Conservation (phyloP, 1,140 invertebrate genomes). For the Drosophila takahashii region DNA sequence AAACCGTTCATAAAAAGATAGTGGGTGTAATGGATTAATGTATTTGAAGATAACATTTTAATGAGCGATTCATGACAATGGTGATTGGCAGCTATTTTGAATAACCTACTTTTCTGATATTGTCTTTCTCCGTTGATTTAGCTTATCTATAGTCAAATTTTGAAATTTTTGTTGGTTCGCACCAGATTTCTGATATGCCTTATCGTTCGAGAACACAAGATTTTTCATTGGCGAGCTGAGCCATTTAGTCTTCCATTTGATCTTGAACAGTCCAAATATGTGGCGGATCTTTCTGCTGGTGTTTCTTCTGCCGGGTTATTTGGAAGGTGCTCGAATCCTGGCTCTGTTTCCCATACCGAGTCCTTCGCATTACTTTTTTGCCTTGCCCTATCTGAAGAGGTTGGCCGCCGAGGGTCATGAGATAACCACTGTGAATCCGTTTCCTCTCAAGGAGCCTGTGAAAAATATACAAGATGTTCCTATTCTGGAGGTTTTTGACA, state of each 20-base stretch:
- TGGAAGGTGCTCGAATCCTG: slow-evolving; percentile 22
- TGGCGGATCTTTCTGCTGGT: background rate
- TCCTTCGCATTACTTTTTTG: slow-evolving; percentile 37
- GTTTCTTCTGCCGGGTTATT: background rate
- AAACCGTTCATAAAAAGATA: no score
- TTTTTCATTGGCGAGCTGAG: background rate
- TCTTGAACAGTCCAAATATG: background rate
- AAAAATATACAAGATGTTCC: slow-evolving; percentile 18
- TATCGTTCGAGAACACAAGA: background rate
- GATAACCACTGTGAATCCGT: slow-evolving; percentile 22
- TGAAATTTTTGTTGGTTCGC: background rate
- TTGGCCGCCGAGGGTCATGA: slow-evolving; percentile 24
- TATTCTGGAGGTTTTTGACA: slow-evolving; percentile 12
- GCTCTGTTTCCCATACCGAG: slow-evolving; percentile 33
- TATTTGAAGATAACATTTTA: background rate
- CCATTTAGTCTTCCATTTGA: background rate
- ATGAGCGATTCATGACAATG: no score
- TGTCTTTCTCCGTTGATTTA: background rate
- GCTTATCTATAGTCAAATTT: slow-evolving; percentile 3
- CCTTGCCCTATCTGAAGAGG: slow-evolving; percentile 22
- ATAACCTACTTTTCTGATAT: background rate
- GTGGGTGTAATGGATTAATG: no score
- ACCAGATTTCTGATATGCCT: background rate
- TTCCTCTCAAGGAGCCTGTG: slow-evolving; percentile 7
- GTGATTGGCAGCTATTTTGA: no score